phyloP scores from a whole-genome alignment of 1,140 invertebrate species.

The Bombus turneri region DNA sequence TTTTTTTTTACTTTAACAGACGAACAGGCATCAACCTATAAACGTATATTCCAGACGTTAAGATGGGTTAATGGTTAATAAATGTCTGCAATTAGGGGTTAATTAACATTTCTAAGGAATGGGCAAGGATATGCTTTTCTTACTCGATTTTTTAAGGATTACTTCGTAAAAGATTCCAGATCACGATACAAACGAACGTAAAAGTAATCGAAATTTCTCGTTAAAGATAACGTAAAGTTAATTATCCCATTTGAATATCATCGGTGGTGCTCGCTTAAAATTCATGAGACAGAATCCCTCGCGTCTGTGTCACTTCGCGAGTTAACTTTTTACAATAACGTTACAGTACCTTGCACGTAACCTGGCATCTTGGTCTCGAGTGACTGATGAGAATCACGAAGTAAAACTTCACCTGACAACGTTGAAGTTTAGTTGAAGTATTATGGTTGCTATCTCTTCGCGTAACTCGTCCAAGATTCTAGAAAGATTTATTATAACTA shows the following conservation, averaged over 20 bases:
- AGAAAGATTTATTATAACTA: background rate
- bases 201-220: background rate
- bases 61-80: background rate
- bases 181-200: background rate
- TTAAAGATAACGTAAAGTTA: background rate
- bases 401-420: background rate
- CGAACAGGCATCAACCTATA: background rate
- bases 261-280: background rate
- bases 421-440: background rate
- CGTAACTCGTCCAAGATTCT: background rate
- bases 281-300: background rate
- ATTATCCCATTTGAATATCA: conserved; percentile 2
- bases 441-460: background rate
- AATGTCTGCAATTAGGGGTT: background rate
- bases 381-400: background rate
- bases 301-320: background rate
- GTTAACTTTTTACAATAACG: conserved; percentile 9
- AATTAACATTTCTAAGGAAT: background rate
- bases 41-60: background rate
- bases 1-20: background rate
- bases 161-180: background rate
- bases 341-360: background rate
- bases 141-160: background rate
- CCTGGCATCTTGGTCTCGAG: background rate
- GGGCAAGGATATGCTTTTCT: background rate